Evolutionary conservation across 2,888 invertebrate genomes (phyloP).

Genomic region (Drosophila dives): DNA sequence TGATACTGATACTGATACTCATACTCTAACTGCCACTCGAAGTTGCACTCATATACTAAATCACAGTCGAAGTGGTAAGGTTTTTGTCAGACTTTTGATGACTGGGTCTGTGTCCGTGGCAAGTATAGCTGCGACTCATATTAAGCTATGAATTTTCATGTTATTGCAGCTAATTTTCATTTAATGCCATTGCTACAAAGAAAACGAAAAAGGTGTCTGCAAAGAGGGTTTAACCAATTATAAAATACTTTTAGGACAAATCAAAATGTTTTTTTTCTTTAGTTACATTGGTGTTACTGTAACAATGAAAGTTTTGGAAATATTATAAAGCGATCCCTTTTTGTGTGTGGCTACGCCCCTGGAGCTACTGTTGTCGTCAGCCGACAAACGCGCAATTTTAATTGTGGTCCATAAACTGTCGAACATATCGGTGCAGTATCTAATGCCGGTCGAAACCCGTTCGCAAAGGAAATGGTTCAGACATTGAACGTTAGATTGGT

Average conservation of each 20-base stretch:
- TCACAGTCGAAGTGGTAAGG: constrained; percentile 35
- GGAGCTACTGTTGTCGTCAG: constrained; percentile 18
- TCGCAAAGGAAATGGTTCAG: constrained; percentile 74
- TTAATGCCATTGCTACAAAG: constrained; percentile 49
- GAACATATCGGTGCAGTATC: constrained; percentile 67
- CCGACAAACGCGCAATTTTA: constrained; percentile 63
- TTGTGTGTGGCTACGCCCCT: constrained; percentile 10
- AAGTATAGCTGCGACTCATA: constrained; percentile 55
- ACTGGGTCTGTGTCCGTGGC: constrained; percentile 31
- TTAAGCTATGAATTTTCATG: constrained; percentile 78
- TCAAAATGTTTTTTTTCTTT: background rate
- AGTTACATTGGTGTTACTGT: background rate
- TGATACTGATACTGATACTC: background rate
- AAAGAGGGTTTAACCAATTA: background rate
- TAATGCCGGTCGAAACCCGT: constrained; percentile 73
- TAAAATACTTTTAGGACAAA: background rate
- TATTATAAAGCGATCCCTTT: background rate
- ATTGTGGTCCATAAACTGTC: constrained; percentile 75
- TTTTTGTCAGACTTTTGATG: constrained; percentile 37
- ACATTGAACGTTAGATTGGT: constrained; percentile 62
- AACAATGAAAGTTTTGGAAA: background rate
- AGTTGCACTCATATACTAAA: background rate
- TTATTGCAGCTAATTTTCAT: constrained; percentile 79
- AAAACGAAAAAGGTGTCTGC: constrained; percentile 13
- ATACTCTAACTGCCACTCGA: background rate